Evolutionary conservation across 2,797 vertebrate species (phyloP).

Genomic region (Myotis findleyi): DNA sequence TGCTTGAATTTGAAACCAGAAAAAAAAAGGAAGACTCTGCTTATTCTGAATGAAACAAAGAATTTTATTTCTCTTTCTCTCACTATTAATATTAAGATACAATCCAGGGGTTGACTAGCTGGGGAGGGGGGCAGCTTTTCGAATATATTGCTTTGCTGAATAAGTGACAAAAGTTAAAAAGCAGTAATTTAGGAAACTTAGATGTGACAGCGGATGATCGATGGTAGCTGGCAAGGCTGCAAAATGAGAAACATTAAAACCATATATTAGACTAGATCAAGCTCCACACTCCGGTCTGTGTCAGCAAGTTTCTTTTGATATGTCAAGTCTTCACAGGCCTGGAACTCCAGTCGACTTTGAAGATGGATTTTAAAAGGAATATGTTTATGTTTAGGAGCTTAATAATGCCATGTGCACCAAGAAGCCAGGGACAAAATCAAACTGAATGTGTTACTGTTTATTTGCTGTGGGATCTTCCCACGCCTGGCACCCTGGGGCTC

Average conservation of each 20-base stretch:
- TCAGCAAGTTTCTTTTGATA: slow-evolving; percentile 91
- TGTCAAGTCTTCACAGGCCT: slow-evolving; percentile 86
- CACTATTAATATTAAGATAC: slow-evolving; percentile 88
- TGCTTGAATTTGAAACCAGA: slow-evolving; percentile 81
- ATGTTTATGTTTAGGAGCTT: slow-evolving; percentile 86
- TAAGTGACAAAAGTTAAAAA: slow-evolving; percentile 92
- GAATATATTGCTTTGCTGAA: slow-evolving; percentile 87
- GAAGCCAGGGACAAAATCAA: slow-evolving; percentile 79
- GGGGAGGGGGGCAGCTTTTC: slow-evolving; percentile 74
- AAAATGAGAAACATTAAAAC: slow-evolving; percentile 93
- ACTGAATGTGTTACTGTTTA: slow-evolving; percentile 66
- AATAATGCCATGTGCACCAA: slow-evolving; percentile 81
- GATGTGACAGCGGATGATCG: slow-evolving; percentile 91
- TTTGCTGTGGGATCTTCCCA: slow-evolving; percentile 68
- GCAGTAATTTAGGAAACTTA: slow-evolving; percentile 91
- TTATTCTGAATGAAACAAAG: slow-evolving; percentile 81
- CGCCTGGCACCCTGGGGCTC: background rate
- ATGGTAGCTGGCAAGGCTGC: slow-evolving; percentile 89
- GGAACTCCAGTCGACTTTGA: slow-evolving; percentile 87
- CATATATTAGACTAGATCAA: slow-evolving; percentile 92
- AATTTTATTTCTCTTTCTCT: slow-evolving; percentile 82
- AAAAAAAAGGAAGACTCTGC: slow-evolving; percentile 77
- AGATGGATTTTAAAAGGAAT: slow-evolving; percentile 88
- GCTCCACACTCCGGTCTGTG: slow-evolving; percentile 86
- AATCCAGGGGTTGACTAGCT: slow-evolving; percentile 61